Evolutionary conservation across 2,113 vertebrate species (phyloP).

Genomic region (Henicopernis longicauda): DNA sequence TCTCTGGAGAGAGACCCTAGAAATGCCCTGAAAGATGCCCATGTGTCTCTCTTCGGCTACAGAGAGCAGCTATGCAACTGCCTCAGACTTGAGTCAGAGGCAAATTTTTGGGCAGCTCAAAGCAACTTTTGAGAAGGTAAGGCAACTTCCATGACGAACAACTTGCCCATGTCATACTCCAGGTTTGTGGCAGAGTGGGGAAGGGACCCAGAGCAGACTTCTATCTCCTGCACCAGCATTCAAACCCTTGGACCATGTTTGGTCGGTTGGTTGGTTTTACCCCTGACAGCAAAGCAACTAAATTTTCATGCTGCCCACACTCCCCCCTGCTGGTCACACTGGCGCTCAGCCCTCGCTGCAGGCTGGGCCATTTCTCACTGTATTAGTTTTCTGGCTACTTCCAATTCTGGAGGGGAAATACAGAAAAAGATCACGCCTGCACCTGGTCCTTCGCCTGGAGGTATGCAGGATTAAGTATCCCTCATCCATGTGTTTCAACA

Average conservation of each 20-base stretch:
- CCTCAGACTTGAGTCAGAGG: not conserved
- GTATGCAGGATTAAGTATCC: not conserved
- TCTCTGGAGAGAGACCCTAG: not conserved
- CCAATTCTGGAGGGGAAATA: not conserved
- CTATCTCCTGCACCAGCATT: not conserved
- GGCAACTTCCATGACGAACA: not conserved
- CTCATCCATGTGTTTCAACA: not conserved
- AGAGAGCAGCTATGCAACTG: not conserved
- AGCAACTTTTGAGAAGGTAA: not conserved
- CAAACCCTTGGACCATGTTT: fast-evolving
- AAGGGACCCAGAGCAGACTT: not conserved
- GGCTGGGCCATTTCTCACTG: not conserved
- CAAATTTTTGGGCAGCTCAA: not conserved
- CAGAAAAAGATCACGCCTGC: not conserved
- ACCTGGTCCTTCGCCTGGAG: not conserved
- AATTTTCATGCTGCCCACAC: not conserved
- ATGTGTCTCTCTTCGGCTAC: not conserved
- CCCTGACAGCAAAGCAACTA: fast-evolving
- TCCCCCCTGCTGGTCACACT: conserved; percentile 23
- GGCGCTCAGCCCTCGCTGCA: not conserved
- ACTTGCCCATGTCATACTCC: not conserved
- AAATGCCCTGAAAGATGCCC: not conserved
- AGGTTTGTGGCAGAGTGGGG: not conserved
- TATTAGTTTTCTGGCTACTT: fast-evolving
- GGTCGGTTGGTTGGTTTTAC: not conserved